A percentile compares a stretch with the other conserved stretches of the same genome.
These are phyloP conservation scores for Nettapus auritus DNA, from an alignment of 2,113 vertebrate genomes.

Conservation along the genomic window DNA sequence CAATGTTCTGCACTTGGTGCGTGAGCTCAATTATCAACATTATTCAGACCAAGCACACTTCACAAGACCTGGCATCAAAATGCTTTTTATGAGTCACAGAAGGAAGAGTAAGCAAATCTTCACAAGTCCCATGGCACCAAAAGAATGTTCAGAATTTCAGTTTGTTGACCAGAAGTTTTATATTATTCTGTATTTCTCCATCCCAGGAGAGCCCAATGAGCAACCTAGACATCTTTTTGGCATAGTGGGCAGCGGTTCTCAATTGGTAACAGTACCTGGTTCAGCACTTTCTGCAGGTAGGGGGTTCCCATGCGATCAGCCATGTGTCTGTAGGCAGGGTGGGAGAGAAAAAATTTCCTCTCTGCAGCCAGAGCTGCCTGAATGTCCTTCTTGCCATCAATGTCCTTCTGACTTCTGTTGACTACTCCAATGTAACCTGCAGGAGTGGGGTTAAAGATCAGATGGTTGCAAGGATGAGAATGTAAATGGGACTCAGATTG, in stretches of 20 bases:
- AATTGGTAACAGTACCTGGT: conserved; percentile 84
- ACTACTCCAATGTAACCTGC: conserved; percentile 97
- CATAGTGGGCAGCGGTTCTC: neutral
- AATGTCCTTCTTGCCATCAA: conserved; percentile 97
- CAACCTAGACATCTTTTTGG: neutral
- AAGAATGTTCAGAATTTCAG: neutral
- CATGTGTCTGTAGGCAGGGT: conserved; percentile 93
- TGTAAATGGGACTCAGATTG: neutral
- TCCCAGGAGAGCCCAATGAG: neutral
- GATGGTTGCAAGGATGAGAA: neutral
- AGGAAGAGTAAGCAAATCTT: neutral
- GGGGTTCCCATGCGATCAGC: conserved; percentile 99
- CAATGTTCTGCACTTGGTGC: neutral
- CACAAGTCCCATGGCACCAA: neutral
- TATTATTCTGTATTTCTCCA: neutral
- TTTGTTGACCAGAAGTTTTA: neutral
- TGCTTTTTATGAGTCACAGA: neutral
- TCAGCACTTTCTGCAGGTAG: conserved; percentile 94
- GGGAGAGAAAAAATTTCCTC: conserved; percentile 97
- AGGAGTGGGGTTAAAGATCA: neutral
- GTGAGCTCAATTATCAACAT: neutral
- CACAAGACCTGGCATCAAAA: neutral
- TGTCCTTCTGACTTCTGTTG: conserved; percentile 98
- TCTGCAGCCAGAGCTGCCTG: conserved; percentile 92
- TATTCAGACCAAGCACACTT: neutral